Base-by-base conservation (phyloP, 2,113 vertebrate genomes). In the Thamnophis sirtalis region DNA sequence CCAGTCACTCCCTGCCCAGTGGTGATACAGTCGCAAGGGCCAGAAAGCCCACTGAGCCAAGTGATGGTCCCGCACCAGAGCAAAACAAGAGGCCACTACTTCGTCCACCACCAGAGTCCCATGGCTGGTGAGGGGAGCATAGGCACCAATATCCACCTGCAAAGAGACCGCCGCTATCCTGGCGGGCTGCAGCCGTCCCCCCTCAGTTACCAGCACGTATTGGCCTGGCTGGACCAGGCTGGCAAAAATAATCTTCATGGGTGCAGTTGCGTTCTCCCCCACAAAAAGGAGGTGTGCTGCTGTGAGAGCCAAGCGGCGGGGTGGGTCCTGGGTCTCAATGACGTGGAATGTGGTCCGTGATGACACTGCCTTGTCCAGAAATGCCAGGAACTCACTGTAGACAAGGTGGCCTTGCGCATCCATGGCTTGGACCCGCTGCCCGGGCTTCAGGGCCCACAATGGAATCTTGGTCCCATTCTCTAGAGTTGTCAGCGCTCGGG, bases 21-120 rank as follows among this genome's bases (percentile, higher is more conserved):
- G 97, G 95, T 98, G 97, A 95, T 98, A 97, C 86, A 99, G 97
- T 93, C 99, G 97, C 80, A 99, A 96, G 0, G 99, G 99, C 97
- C 98, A 98, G 89, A 99, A 98, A 58, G 96, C 98, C 97, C 98
- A 93, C 94, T 99, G 99, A 26, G 99, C 98, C 95, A 99, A 96
- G 87, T 92, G 96, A 91, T 99, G 99, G 95, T 98, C 98, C 96
- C 98, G 98, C 95, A 99, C 96, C 7, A 98, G 96, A 0, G 99
- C 99, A 0, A 99, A 99, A 97, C 99, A 99, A 3, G 99, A 99
- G 43, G 98, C 98, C 53, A 99, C 96, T 93, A 99, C 97, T 0
- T 98, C 98, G 0, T 99, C 98, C 89, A 99, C 99, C 95, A 99
- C 98, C 92, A 99, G 95, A 0, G 99, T 99, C 58, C 99, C 99